These are phyloP conservation scores for Meghimatium bilineatum DNA, from an alignment of 2,888 invertebrate genomes.

Conservation along the genomic window DNA sequence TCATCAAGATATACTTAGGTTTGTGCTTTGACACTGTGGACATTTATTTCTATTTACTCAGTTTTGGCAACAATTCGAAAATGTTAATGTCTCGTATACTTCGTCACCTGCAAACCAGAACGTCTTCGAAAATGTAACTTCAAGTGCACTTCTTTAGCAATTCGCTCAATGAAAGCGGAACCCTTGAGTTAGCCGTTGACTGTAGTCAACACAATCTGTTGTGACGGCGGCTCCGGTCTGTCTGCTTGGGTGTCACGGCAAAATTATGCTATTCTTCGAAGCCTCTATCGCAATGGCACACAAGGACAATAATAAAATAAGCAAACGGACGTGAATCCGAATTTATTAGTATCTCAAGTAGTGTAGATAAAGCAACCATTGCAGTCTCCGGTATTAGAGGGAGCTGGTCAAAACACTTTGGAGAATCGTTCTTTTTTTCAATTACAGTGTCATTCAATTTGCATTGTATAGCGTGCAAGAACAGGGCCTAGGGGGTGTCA, in stretches of 20 bases:
- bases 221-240: conserved; percentile 33
- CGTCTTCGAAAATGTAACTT: neutral
- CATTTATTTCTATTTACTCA: conserved; percentile 12
- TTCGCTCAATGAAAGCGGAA: conserved; percentile 1
- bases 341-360: conserved; percentile 17
- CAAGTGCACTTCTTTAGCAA: conserved; percentile 7
- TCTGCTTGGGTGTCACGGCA: conserved; percentile 32
- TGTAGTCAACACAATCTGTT: conserved; percentile 36
- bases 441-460: neutral
- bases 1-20: neutral
- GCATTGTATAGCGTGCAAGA: neutral
- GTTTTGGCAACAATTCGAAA: neutral
- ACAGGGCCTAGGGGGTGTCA: neutral
- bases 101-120: neutral
- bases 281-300: conserved; percentile 14
- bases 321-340: conserved; percentile 19
- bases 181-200: neutral
- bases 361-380: neutral
- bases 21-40: neutral
- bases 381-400: neutral
- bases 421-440: neutral
- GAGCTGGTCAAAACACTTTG: conserved; percentile 12
- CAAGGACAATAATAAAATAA: conserved; percentile 32
- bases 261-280: conserved; percentile 34
- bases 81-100: neutral